Evolutionary conservation across 2,888 invertebrate species (phyloP).

Genomic region (Drosophila seclusa): DNA sequence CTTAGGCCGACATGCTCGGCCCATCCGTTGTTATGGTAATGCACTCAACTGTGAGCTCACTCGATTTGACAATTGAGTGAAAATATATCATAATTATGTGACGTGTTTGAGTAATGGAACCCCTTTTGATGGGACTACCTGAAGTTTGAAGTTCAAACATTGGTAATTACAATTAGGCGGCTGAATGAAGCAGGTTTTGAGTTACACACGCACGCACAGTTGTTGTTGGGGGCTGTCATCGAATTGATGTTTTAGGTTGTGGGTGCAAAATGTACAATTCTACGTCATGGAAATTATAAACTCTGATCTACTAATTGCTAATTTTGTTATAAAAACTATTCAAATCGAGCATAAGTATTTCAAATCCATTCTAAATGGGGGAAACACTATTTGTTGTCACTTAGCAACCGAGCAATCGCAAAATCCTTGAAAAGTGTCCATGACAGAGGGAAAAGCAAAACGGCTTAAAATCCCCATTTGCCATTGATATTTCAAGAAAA

Average conservation of each 20-base stretch:
- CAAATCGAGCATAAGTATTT: not conserved
- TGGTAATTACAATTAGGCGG: conserved; percentile 74
- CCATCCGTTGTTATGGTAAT: conserved; percentile 73
- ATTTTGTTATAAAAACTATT: not conserved
- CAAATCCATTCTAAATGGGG: not conserved
- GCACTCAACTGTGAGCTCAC: conserved; percentile 45
- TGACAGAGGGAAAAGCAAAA: conserved; percentile 20
- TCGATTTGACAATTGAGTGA: conserved; percentile 53
- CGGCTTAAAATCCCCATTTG: conserved; percentile 7
- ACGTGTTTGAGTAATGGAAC: conserved; percentile 38
- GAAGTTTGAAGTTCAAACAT: conserved; percentile 65
- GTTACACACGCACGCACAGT: conserved; percentile 43
- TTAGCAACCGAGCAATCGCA: conserved; percentile 5
- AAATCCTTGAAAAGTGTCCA: conserved; percentile 41
- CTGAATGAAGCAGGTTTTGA: conserved; percentile 53
- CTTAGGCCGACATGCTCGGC: conserved; percentile 40
- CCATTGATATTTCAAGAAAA: conserved; percentile 28
- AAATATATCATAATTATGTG: conserved; percentile 54
- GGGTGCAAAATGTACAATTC: not conserved
- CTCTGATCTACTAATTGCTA: not conserved
- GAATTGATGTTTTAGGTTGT: not conserved
- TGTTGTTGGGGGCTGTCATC: conserved; percentile 5
- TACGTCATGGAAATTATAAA: not conserved
- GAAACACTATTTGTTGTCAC: not conserved
- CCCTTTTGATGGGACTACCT: conserved; percentile 34